phyloP scores from a whole-genome alignment of 2,797 vertebrate species.

The Lepus townsendii region DNA sequence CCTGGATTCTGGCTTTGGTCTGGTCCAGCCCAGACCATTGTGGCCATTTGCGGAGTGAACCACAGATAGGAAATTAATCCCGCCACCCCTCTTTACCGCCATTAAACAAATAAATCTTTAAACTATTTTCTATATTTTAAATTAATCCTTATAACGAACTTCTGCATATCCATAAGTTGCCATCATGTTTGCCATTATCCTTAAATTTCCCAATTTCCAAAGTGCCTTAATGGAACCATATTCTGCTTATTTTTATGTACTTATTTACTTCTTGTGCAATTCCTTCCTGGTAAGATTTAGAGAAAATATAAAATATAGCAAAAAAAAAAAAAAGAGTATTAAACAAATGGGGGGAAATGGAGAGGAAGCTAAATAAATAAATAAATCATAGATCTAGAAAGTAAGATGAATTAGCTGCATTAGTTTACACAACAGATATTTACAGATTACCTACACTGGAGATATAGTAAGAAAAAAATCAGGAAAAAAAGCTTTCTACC shows the following conservation, averaged over 20 bases:
- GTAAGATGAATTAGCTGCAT: not conserved
- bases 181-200: not conserved
- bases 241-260: not conserved
- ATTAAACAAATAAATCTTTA: no score
- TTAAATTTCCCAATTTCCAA: not conserved
- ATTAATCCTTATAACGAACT: not conserved
- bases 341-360: not conserved
- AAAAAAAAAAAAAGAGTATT: not conserved
- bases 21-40: no score
- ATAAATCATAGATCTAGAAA: not conserved
- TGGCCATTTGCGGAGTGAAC: no score
- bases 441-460: not conserved
- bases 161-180: not conserved
- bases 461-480: not conserved
- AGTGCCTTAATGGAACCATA: not conserved
- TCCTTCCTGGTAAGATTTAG: not conserved
- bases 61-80: no score
- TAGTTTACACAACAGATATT: not conserved
- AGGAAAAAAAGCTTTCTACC: not conserved
- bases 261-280: constrained; percentile 9
- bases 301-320: not conserved
- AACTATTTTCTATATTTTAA: not conserved
- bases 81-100: no score
- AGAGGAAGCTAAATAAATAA: not conserved
- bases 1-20: no score